Base-by-base conservation (phyloP, 1,140 invertebrate genomes). In the Eumaeus atala region DNA sequence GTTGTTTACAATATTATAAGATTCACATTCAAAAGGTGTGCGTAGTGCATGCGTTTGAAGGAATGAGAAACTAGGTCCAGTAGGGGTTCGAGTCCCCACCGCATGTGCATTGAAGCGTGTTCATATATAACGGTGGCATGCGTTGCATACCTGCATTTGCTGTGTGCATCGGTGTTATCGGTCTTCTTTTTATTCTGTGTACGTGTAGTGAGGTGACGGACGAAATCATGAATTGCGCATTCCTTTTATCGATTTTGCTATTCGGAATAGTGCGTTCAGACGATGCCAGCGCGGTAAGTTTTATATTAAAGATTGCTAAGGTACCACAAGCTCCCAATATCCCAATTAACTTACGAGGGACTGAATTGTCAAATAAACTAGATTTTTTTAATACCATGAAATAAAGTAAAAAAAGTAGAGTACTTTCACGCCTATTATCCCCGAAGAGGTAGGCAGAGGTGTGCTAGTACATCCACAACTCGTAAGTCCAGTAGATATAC, bases 221-320 rank as follows among this genome's bases (percentile, higher is more conserved):
- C 59, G 58, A 40, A 44, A 44, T 16, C 14, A 28, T 28, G 21
- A 28, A 28, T 28, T 16, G 40, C 40, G 14, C 16, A 16, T 60
- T 73, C 60, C 56, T 84, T 36, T 61, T 84, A 54, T 62, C 71
- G 55, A 61, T 82, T 65, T 54, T 81, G 18, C 56, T 84, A 34
- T 61, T 84, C 40, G 81, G 81, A 49, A 70, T 79, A 67, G 81
- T 66, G 37, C 63, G 63, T 33, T 64, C 72, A 11, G 75, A 67
- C 66, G 77, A 77, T 51, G 67, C 78, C 48, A 76, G 76, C 67
- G 74, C 73, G 70, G 80, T 84, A 51, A 73, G 77, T 65, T 62
- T 51, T 51, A 14, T 37, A 16, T 28, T 28, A 3, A 28, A 28
- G 21, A n/a, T n/a, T n/a, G n/a, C n/a, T n/a, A n/a, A n/a, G n/a